phyloP scores from a whole-genome alignment of 2,888 invertebrate species.

The Tetrapedia diversipes region DNA sequence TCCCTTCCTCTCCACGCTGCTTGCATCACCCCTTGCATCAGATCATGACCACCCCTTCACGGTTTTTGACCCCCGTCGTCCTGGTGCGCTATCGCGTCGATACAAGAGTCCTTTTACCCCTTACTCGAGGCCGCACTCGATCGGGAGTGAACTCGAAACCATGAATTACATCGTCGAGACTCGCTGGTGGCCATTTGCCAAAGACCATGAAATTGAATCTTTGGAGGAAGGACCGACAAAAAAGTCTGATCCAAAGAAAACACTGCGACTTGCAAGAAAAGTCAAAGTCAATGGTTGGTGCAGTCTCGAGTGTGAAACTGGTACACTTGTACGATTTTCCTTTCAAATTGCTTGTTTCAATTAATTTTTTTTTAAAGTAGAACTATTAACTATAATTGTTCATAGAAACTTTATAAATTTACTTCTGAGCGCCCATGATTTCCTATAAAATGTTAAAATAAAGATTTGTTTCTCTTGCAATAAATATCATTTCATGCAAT shows the following conservation, averaged over 20 bases:
- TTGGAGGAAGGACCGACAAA: neutral
- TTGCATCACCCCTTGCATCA: slow-evolving; percentile 50
- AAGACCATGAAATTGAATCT: slow-evolving; percentile 22
- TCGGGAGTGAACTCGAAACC: slow-evolving; percentile 56
- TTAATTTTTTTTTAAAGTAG: too few species aligned
- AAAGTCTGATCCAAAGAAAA: slow-evolving; percentile 10
- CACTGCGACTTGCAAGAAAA: neutral
- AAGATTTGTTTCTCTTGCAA: too few species aligned
- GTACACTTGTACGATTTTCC: neutral
- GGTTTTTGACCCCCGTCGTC: slow-evolving; percentile 65
- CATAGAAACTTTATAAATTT: too few species aligned
- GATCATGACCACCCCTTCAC: slow-evolving; percentile 63
- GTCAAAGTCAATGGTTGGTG: slow-evolving; percentile 4
- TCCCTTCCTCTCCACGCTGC: too few species aligned
- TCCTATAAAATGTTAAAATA: too few species aligned
- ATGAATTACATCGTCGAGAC: slow-evolving; percentile 49
- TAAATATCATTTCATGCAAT: too few species aligned
- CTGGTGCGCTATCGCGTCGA: slow-evolving; percentile 59
- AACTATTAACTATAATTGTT: too few species aligned
- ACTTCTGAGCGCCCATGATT: too few species aligned
- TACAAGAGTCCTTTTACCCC: slow-evolving; percentile 63
- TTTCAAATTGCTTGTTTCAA: too few species aligned
- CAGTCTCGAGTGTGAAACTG: slow-evolving; percentile 12
- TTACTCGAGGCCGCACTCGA: slow-evolving; percentile 41
- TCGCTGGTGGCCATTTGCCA: slow-evolving; percentile 40